A percentile compares a stretch with the other conserved stretches of the same genome.
Evolutionary conservation across 1,140 invertebrate genomes (phyloP).

Genomic region (Hycleus cichorii): DNA sequence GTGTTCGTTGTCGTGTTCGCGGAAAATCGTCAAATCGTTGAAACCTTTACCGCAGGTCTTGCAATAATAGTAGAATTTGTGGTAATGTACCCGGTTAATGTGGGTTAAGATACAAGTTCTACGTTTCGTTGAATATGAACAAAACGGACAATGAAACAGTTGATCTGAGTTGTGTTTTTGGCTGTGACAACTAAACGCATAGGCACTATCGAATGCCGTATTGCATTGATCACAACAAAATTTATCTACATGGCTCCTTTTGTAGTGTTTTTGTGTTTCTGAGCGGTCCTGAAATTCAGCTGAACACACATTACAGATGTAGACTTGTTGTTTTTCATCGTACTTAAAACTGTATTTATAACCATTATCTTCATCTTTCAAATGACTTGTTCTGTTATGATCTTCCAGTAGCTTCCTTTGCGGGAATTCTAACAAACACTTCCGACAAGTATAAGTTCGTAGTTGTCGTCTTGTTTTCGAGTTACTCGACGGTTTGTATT

Average conservation of each 20-base stretch:
- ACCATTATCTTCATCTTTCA: not conserved
- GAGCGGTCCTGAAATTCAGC: slow-evolving; percentile 24
- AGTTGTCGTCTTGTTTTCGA: not conserved
- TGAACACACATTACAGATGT: slow-evolving; percentile 31
- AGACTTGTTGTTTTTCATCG: slow-evolving; percentile 25
- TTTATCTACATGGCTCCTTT: slow-evolving; percentile 20
- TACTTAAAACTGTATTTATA: slow-evolving; percentile 16
- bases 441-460: slow-evolving; percentile 26
- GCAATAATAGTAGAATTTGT: slow-evolving; percentile 42
- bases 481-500: too few species aligned
- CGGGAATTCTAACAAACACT: slow-evolving; percentile 24
- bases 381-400: slow-evolving; percentile 22
- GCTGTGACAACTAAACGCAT: slow-evolving; percentile 26
- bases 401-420: slow-evolving; percentile 23
- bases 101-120: slow-evolving; percentile 27
- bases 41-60: slow-evolving; percentile 48
- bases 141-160: slow-evolving; percentile 23
- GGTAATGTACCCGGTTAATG: slow-evolving; percentile 28
- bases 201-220: slow-evolving; percentile 26
- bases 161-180: slow-evolving; percentile 19
- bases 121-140: slow-evolving; percentile 22
- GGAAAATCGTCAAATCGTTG: slow-evolving; percentile 25
- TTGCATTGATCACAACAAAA: slow-evolving; percentile 26
- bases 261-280: slow-evolving; percentile 27
- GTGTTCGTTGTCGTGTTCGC: slow-evolving; percentile 56